phyloP scores from a whole-genome alignment of 2,113 vertebrate species.

The Coregonus clupeaformis region DNA sequence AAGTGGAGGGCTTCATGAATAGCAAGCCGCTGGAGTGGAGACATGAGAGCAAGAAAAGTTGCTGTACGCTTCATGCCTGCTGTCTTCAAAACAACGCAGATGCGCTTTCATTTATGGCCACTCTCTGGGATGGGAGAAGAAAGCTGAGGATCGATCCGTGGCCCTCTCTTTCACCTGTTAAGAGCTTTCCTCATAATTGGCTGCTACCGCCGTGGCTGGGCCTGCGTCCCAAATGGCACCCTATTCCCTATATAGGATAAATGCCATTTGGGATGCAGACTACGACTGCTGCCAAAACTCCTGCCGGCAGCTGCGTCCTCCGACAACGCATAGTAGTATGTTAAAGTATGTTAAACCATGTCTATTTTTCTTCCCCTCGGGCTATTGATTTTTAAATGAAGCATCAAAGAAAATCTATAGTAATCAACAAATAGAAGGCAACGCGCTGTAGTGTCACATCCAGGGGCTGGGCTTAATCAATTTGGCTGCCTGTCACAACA shows the following conservation, averaged over 20 bases:
- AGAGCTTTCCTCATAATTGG: conserved; percentile 98
- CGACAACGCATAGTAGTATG: conserved; percentile 82
- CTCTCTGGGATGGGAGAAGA: conserved; percentile 97
- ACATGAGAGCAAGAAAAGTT: conserved; percentile 55
- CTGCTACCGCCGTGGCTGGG: conserved; percentile 62
- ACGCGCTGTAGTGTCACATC: conserved; percentile 84
- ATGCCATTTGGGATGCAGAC: conserved; percentile 26
- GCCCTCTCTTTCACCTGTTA: conserved; percentile 93
- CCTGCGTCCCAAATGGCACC: too few species aligned
- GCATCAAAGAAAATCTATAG: conserved; percentile 99
- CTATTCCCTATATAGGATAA: background rate
- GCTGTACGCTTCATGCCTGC: conserved; percentile 77
- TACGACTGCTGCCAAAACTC: too few species aligned
- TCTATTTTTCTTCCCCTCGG: conserved; percentile 85
- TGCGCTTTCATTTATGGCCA: conserved; percentile 96
- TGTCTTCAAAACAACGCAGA: conserved; percentile 86
- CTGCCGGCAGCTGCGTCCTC: conserved; percentile 81
- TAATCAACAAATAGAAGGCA: conserved; percentile 99
- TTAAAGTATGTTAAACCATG: conserved; percentile 90
- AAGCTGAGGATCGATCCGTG: conserved; percentile 87
- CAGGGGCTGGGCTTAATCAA: conserved; percentile 81
- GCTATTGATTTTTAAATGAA: conserved; percentile 99
- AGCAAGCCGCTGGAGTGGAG: conserved; percentile 25
- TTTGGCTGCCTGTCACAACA: conserved; percentile 90
- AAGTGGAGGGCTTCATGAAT: background rate